Conservation (phyloP, 2,888 invertebrate species). For the Smittia aterrima region DNA sequence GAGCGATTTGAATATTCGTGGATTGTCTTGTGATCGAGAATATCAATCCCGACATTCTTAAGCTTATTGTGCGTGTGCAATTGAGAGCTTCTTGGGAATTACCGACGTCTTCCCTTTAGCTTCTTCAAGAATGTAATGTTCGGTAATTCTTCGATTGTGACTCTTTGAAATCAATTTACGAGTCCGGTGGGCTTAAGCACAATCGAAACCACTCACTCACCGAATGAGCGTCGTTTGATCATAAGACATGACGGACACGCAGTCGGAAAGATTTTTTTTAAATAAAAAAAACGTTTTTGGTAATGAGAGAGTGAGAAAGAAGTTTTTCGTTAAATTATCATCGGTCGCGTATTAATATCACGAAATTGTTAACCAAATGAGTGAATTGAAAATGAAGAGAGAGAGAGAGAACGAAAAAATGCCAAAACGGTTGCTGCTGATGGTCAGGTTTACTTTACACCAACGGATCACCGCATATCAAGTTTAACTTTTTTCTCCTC, state of each 20-base stretch:
- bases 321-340: neutral
- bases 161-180: neutral
- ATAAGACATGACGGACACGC: constrained; percentile 20
- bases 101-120: neutral
- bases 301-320: neutral
- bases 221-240: neutral
- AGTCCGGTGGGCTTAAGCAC: constrained; percentile 1
- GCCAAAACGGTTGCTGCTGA: constrained; percentile 5
- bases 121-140: neutral
- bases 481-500: constrained; percentile 27
- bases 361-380: neutral
- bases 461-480: constrained; percentile 40
- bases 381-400: neutral
- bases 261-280: neutral
- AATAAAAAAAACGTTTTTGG: neutral
- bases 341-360: neutral
- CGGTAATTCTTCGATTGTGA: constrained; percentile 7
- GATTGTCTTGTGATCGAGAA: neutral
- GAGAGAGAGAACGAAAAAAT: neutral
- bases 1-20: constrained; percentile 15
- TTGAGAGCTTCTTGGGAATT: constrained; percentile 1
- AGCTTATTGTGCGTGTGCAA: constrained; percentile 11
- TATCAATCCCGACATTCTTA: constrained; percentile 7
- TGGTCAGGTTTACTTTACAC: constrained; percentile 40
- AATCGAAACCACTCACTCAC: neutral